Conservation (phyloP, 2,888 invertebrate genomes). For the Rhimphoctona megacephalus region DNA sequence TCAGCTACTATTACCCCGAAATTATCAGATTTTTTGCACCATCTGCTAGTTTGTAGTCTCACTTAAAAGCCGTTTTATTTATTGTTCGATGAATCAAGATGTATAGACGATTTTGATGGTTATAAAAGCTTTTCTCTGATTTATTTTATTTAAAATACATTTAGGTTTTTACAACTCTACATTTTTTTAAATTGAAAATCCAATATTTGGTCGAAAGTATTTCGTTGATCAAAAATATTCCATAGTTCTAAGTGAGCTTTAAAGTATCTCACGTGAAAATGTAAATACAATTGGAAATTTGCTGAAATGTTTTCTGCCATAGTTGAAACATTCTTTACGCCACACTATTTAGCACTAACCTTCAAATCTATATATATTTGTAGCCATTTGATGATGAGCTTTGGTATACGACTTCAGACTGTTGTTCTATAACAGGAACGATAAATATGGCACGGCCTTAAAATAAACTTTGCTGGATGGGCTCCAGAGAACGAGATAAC, state of each 20-base stretch:
- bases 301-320: neutral
- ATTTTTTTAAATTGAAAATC: neutral
- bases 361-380: neutral
- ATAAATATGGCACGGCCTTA: constrained; percentile 58
- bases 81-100: neutral
- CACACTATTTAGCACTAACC: neutral
- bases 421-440: neutral
- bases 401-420: neutral
- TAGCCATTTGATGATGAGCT: neutral
- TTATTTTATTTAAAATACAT: neutral
- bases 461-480: constrained; percentile 63
- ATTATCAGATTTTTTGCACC: neutral
- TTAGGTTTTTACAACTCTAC: neutral
- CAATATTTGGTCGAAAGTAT: neutral
- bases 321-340: neutral
- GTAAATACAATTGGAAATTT: neutral
- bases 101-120: neutral
- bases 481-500: constrained; percentile 60
- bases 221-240: neutral
- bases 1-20: neutral
- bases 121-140: neutral
- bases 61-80: neutral
- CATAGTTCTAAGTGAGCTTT: neutral
- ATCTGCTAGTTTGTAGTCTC: neutral
- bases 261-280: neutral